Evolutionary conservation across 2,113 vertebrate species (phyloP).

Genomic region (Eublepharis macularius): DNA sequence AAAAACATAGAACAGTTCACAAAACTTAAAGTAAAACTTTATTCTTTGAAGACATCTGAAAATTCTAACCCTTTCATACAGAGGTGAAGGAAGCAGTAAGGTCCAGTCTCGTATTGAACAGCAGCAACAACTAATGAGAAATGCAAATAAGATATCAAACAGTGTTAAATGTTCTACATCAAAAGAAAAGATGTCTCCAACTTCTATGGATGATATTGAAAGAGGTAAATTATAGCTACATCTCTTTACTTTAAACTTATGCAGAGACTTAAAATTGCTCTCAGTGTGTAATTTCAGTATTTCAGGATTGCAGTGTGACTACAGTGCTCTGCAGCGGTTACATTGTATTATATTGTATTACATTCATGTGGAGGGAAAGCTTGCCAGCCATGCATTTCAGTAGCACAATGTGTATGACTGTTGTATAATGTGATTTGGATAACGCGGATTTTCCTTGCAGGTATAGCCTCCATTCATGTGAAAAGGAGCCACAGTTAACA

Average conservation of each 20-base stretch:
- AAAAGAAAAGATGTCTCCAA: slow-evolving; percentile 83
- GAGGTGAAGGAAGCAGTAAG: slow-evolving; percentile 96
- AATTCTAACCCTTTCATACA: slow-evolving; percentile 56
- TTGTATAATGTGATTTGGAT: no score
- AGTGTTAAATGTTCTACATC: slow-evolving; percentile 79
- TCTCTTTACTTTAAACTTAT: slow-evolving; percentile 9
- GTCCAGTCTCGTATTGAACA: slow-evolving; percentile 86
- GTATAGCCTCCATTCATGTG: no score
- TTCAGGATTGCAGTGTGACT: neutral
- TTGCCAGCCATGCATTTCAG: no score
- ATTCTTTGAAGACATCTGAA: slow-evolving; percentile 29
- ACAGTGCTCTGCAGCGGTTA: no score
- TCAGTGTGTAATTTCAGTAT: neutral
- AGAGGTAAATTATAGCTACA: slow-evolving; percentile 78
- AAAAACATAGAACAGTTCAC: neutral
- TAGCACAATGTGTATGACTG: no score
- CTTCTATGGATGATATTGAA: slow-evolving; percentile 96
- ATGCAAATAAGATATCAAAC: slow-evolving; percentile 73
- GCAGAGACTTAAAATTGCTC: neutral
- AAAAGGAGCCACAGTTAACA: no score
- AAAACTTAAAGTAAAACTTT: neutral
- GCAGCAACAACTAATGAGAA: slow-evolving; percentile 77
- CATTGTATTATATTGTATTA: no score
- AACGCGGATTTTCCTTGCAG: no score
- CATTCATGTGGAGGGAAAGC: no score